Conservation (phyloP, 2,797 vertebrate genomes). For the Xenops minutus region DNA sequence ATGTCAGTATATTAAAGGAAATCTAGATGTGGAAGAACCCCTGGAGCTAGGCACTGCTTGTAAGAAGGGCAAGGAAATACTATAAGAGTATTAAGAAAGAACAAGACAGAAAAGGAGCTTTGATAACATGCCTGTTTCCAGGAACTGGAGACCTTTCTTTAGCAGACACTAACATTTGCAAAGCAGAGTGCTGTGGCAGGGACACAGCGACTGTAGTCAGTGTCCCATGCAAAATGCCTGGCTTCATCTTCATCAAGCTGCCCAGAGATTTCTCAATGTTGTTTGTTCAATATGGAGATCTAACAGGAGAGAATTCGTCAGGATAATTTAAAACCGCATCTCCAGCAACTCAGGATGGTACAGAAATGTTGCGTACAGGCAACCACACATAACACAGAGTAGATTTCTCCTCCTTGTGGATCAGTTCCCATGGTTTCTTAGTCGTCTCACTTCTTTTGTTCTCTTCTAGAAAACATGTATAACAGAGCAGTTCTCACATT, state of each 20-base stretch:
- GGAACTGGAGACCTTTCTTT: not conserved
- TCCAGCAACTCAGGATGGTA: not conserved
- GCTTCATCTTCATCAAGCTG: not conserved
- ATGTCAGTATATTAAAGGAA: not conserved
- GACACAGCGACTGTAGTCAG: not conserved
- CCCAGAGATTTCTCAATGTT: not conserved
- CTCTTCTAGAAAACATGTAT: not conserved
- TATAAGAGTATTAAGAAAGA: not conserved
- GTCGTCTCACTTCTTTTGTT: not conserved
- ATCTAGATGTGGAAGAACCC: not conserved
- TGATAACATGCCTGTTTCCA: not conserved
- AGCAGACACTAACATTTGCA: not conserved
- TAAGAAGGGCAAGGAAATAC: not conserved
- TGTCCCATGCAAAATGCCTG: not conserved
- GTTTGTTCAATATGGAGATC: not conserved
- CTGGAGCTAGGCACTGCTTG: not conserved
- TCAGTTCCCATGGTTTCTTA: not conserved
- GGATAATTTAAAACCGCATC: not conserved
- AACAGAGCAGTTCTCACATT: not conserved
- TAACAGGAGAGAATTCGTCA: not conserved
- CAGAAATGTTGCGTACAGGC: not conserved
- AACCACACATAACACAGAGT: not conserved
- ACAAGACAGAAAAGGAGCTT: not conserved
- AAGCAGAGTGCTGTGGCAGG: not conserved
- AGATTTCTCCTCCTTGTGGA: not conserved